A percentile compares a stretch with the other conserved stretches of the same genome.
phyloP scores from a whole-genome alignment of 2,797 vertebrate genomes.

The Parotocinclus haroldoi region DNA sequence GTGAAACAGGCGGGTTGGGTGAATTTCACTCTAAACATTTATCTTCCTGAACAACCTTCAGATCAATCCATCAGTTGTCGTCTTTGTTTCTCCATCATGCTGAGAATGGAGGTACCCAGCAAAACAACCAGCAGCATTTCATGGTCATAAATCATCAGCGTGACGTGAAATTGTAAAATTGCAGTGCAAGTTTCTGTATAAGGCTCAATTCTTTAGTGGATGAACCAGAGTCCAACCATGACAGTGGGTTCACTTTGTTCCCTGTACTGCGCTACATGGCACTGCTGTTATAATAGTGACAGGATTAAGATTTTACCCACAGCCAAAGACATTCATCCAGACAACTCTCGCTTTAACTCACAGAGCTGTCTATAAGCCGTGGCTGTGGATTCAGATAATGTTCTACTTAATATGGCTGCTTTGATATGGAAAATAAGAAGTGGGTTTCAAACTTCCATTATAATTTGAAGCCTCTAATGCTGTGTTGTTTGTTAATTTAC shows the following conservation, averaged over 20 bases:
- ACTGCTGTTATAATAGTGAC: constrained; percentile 47
- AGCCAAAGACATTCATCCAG: constrained; percentile 45
- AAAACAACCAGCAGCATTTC: not conserved
- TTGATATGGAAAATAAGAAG: constrained; percentile 24
- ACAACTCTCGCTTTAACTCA: constrained; percentile 37
- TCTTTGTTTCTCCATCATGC: constrained; percentile 3
- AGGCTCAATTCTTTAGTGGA: constrained; percentile 40
- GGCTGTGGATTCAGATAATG: constrained; percentile 33
- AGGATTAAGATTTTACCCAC: constrained; percentile 46
- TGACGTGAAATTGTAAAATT: constrained; percentile 6
- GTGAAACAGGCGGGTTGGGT: not conserved
- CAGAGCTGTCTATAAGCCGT: constrained; percentile 31
- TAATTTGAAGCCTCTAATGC: too few species aligned
- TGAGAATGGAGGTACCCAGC: not conserved
- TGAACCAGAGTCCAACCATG: constrained; percentile 41
- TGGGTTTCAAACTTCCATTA: constrained; percentile 4
- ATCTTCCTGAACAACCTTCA: constrained; percentile 4
- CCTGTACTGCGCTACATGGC: constrained; percentile 38
- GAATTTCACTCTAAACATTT: not conserved
- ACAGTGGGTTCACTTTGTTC: constrained; percentile 39
- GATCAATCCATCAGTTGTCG: constrained; percentile 10
- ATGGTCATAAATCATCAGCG: not conserved
- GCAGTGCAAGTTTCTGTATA: constrained; percentile 10
- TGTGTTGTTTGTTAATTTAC: not conserved
- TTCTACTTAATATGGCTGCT: constrained; percentile 31